phyloP scores from a whole-genome alignment of 2,113 vertebrate species.

The Microtus ochrogaster region DNA sequence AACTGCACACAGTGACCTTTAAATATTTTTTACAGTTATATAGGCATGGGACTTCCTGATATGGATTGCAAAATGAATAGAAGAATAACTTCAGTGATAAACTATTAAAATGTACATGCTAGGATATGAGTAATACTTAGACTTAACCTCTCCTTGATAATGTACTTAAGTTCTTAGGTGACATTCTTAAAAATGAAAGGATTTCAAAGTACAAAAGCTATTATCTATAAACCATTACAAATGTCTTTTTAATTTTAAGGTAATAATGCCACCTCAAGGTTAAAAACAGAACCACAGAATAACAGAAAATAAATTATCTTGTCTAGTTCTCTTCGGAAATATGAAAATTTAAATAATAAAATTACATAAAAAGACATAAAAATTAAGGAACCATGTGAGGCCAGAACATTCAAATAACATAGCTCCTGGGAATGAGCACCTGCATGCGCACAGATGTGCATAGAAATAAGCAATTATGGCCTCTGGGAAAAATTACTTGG shows the following conservation, averaged over 20 bases:
- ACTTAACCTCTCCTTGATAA: constrained; percentile 47
- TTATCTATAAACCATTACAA: constrained; percentile 45
- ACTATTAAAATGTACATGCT: constrained; percentile 48
- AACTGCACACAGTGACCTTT: constrained; percentile 18
- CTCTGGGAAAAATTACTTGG: background rate
- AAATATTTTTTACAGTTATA: constrained; percentile 8
- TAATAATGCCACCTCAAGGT: constrained; percentile 47
- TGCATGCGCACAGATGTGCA: background rate
- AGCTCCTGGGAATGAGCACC: background rate
- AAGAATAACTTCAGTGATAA: constrained; percentile 50
- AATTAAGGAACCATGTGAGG: constrained; percentile 32
- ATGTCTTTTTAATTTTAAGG: constrained; percentile 58
- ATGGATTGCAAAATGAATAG: constrained; percentile 21
- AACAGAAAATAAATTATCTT: constrained; percentile 60
- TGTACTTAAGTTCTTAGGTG: constrained; percentile 37
- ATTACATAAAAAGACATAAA: background rate
- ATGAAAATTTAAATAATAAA: constrained; percentile 33
- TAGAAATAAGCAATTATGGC: background rate
- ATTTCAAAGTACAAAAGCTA: constrained; percentile 53
- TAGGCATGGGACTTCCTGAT: background rate
- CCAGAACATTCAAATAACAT: background rate
- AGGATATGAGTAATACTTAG: constrained; percentile 51
- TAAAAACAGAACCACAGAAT: constrained; percentile 60
- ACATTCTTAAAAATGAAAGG: constrained; percentile 50
- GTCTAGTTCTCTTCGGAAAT: background rate